Base-by-base conservation (phyloP, 2,797 vertebrate genomes). In the Scolopax rusticola region DNA sequence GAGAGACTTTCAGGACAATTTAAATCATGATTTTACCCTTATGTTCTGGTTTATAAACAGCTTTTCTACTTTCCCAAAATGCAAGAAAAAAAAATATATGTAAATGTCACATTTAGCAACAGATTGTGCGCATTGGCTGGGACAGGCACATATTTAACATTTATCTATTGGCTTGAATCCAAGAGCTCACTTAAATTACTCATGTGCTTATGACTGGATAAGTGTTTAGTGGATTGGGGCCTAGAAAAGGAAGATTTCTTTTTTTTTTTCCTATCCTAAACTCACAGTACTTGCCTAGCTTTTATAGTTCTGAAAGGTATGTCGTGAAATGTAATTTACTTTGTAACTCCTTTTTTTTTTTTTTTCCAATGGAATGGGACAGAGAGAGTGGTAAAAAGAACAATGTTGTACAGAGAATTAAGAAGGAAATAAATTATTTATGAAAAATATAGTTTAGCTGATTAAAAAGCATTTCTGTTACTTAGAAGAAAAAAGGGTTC, bases 41-140 rank as follows among this genome's bases (percentile, higher is more conserved):
- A 84, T 87, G 38, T 85, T 95, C 84, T 87, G 30, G 11, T 70
- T 92, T 95, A 87, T 74, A 83, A 96, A 95, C 68, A 95, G n/a
- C n/a, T 89, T 91, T 91, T 77, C 41, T 83, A 45, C 51, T 45
- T 56, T 74, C 32, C 8, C 2, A 14, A 92, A 85, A 71, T 68
- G 60, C 43, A 36, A 36, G 36, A 36, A 36, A 36, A 36, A 36
- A 36, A 36, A 36, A 36, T 33, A 57, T 36, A 30, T 68, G 84
- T 75, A 95, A 94, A 97, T 95, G 95, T 95, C 96, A 93, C 93
- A 91, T 95, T 94, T 80, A 90, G 67, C 74, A 94, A 73, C 95
- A 96, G 89, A 95, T 95, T 96, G 86, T 82, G 51, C 2, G 4
- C 78, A 85, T 64, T 83, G 81, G 60, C 53, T 95, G 54, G 51